Evolutionary conservation across 1,140 invertebrate genomes (phyloP), one percentile per base, ranked within the genome.

Genomic region (Orchesella cincta): DNA sequence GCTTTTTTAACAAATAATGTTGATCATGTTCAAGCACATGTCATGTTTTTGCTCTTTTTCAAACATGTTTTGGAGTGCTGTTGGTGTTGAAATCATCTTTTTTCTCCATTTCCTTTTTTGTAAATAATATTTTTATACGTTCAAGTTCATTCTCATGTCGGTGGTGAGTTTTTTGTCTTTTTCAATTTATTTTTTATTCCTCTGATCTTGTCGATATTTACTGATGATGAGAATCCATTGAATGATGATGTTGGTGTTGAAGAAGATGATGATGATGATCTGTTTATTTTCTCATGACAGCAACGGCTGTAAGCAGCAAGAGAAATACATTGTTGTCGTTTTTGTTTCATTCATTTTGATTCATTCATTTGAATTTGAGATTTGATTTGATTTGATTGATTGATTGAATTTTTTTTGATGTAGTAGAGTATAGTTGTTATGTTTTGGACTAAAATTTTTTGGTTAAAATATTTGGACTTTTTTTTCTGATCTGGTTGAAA

Each of bases 201-300:
- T 29, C 26, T 14, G 62, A 67, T 67, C 62, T 29, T 29, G 3
- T 67, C 26, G n/a, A n/a, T n/a, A n/a, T n/a, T n/a, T n/a, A n/a
- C n/a, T n/a, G n/a, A 67, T 67, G 62, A 29, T 67, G 62, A 12
- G 29, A n/a, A n/a, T n/a, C 29, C 8, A 23, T 67, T 67, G 62
- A 67, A 73, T 20, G 71, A 46, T 28, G 33, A 73, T 31, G 36
- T 73, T 46, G 23, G 29, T 8, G 62, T 5, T 33, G 62, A 67
- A 26, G 26, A 67, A 29, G 28, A 51, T 34, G 71, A 73, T 73
- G 71, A 39, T 73, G 71, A 46, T 16, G 14, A 73, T 31, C 16
- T 73, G 71, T 73, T 73, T 73, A 73, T 35, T 73, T 73, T 73
- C 71, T 73, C 71, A 73, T 46, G 71, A 73, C 71, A 73, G 71